These are phyloP conservation scores for Ceryle rudis DNA, from an alignment of 2,797 vertebrate genomes.

Conservation along the genomic window DNA sequence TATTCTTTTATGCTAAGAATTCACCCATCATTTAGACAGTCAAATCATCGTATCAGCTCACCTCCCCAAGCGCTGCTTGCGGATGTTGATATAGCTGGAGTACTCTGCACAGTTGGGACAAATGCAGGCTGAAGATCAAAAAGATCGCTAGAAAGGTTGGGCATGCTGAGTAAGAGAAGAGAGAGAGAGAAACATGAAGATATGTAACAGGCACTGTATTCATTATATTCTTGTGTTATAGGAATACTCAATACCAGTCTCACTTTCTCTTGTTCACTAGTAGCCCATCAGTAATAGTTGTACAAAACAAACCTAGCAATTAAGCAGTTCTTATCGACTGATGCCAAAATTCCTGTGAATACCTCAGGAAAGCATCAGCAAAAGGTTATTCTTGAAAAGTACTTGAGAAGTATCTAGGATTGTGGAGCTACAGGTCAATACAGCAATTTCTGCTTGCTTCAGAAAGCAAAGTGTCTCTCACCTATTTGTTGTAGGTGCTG, in stretches of 20 bases:
- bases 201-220: neutral
- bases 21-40: neutral
- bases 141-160: conserved; percentile 90
- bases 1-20: neutral
- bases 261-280: neutral
- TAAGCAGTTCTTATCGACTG: neutral
- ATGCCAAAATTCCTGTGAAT: neutral
- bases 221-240: neutral
- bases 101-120: conserved; percentile 88
- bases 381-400: neutral
- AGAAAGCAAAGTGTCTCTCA: conserved; percentile 31
- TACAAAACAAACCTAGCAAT: neutral
- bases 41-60: conserved; percentile 57
- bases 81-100: conserved; percentile 85
- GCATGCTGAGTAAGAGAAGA: conserved; percentile 76
- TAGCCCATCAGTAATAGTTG: neutral
- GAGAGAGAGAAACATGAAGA: neutral
- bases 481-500: conserved; percentile 87
- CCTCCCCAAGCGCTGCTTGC: conserved; percentile 89
- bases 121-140: conserved; percentile 92
- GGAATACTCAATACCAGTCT: rapidly evolving
- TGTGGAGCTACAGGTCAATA: neutral
- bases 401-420: neutral
- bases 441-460: neutral
- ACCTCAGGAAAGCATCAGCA: neutral